phyloP scores from a whole-genome alignment of 2,888 invertebrate genomes.

The Trissoscelio sp. region DNA sequence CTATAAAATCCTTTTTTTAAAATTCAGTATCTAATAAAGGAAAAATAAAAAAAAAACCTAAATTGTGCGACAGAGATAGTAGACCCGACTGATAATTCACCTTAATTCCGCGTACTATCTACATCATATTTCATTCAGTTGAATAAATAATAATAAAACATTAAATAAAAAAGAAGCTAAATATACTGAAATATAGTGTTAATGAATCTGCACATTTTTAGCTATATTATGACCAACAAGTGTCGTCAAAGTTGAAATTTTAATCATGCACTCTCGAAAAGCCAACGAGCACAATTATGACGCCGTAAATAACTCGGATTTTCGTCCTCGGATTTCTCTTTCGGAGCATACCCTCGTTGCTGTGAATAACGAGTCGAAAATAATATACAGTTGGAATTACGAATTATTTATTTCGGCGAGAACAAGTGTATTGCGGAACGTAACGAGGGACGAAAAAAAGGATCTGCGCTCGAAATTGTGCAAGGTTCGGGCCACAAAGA shows the following conservation, averaged over 20 bases:
- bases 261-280: neutral
- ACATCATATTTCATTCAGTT: no score
- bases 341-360: neutral
- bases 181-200: no score
- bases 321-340: conserved; percentile 46
- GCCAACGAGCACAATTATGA: conserved; percentile 23
- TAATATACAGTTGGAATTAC: conserved; percentile 43
- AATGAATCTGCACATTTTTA: no score
- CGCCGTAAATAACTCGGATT: conserved; percentile 37
- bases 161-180: no score
- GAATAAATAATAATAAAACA: no score
- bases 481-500: conserved; percentile 39
- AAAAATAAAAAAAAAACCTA: no score
- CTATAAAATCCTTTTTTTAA: no score
- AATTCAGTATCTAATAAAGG: no score
- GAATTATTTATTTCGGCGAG: conserved; percentile 51
- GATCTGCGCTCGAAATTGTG: conserved; percentile 29
- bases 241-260: neutral
- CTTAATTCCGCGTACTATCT: no score
- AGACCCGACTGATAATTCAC: no score
- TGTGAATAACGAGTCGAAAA: conserved; percentile 43
- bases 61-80: no score
- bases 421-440: conserved; percentile 49
- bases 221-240: no score
- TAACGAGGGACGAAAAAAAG: conserved; percentile 38